Evolutionary conservation across 2,888 invertebrate species (phyloP).

Genomic region (Pherbina coryleti): DNA sequence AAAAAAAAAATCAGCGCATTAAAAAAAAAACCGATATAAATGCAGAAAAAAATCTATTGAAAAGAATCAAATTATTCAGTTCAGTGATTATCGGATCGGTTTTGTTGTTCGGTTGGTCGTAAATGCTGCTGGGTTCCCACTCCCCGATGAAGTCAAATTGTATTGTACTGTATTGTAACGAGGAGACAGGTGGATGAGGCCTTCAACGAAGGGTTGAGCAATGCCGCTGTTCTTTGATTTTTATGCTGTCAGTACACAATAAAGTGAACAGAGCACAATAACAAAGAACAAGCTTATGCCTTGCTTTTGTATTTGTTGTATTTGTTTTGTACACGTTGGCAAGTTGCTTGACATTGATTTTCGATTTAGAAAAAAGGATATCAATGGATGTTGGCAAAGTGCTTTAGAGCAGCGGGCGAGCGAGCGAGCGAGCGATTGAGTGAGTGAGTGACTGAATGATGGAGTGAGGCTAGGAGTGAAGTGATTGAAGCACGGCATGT

Average conservation of each 20-base stretch:
- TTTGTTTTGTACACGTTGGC: background rate
- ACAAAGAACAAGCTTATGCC: conserved; percentile 10
- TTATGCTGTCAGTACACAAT: conserved; percentile 32
- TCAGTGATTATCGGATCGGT: conserved; percentile 66
- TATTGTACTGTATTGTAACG: background rate
- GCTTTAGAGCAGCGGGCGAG: background rate
- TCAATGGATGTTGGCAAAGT: background rate
- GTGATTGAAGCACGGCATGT: background rate
- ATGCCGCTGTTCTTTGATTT: conserved; percentile 30
- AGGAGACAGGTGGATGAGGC: background rate
- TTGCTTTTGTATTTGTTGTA: background rate
- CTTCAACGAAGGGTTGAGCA: background rate
- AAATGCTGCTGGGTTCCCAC: conserved; percentile 25
- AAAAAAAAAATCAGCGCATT: background rate
- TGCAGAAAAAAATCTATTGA: conserved; percentile 45
- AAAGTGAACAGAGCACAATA: background rate
- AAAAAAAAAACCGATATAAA: background rate
- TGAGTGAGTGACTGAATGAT: background rate
- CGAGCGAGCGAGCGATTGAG: background rate
- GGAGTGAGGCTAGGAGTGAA: background rate
- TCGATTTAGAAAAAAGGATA: conserved; percentile 34
- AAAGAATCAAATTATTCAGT: conserved; percentile 67
- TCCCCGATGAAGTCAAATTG: background rate
- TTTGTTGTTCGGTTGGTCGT: conserved; percentile 55
- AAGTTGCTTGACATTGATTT: conserved; percentile 42